Base-by-base conservation (phyloP, 2,113 vertebrate genomes). In the Dendrocopos noguchii region DNA sequence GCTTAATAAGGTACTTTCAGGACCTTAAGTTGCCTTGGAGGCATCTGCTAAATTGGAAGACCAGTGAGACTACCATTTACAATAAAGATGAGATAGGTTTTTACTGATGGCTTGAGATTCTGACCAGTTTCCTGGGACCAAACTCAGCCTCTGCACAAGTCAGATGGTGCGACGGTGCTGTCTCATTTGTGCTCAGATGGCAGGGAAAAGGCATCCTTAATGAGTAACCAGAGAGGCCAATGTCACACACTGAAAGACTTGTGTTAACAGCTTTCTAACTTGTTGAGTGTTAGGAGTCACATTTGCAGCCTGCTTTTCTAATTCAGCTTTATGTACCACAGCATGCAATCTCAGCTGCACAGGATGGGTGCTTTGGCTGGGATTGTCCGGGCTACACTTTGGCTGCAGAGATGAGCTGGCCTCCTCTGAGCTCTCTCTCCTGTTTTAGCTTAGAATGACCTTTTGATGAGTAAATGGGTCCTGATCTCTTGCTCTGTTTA, bases 1-100 rank as follows among this genome's bases (percentile, higher is more conserved):
- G 75, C 36, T 90, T 92, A 85, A 61, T 89, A 92, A 80, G 87
- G 29, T 84, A 56, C 39, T 95, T 81, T 24, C 79, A 90, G 63
- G 73, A 79, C 65, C 22, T 7, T 67, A 78, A 91, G 11, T 56
- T 87, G 87, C 70, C 79, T 82, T 61, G 73, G 21, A 22, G 76
- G n/a, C 67, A 61, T 84, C 68, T 74, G 78, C 56, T 78, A 60
- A n/a, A 85, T 78, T 84, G 46, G 25, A 90, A 90, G 71, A 88
- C 59, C 13, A 6, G 61, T 71, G 81, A 92, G 47, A 36, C 53
- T 80, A 44, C 36, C n/a, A 65, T 55, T 89, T 90, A 76, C 0
- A 4, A 68, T 91, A 94, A 79, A 9, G n/a, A 59, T 27, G 12
- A 7, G 42, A 68, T 24, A 75, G 47, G 27, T 74, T 94, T 90